Conservation (phyloP, 23 tunicate species). For the Styela plicata region DNA sequence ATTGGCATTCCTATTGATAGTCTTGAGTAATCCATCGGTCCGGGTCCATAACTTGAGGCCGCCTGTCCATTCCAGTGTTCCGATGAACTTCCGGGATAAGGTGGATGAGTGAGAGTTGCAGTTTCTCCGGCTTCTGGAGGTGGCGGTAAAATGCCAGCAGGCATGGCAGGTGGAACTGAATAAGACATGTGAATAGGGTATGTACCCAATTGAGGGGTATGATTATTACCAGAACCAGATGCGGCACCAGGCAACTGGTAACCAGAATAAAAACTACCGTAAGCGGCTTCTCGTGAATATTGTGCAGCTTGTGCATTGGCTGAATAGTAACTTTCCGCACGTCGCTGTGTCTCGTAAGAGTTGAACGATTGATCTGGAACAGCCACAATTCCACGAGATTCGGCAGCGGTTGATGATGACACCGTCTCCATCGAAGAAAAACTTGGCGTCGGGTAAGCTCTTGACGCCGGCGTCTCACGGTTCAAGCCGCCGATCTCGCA, state of each 20-base stretch:
- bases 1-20: constrained; percentile 8
- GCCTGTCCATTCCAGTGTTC: constrained; percentile 22
- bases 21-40: constrained; percentile 19
- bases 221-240: neutral
- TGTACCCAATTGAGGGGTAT: neutral
- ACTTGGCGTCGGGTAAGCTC: constrained; percentile 3
- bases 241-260: neutral
- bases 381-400: neutral
- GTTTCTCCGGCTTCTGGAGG: constrained; percentile 5
- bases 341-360: constrained; percentile 1
- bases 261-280: constrained; percentile 1
- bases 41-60: constrained; percentile 1
- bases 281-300: neutral
- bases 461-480: neutral
- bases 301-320: neutral
- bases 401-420: neutral
- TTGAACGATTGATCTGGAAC: neutral
- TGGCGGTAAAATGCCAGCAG: constrained; percentile 3
- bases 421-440: constrained; percentile 24
- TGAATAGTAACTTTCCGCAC: neutral
- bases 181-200: neutral
- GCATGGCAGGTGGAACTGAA: neutral
- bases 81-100: constrained; percentile 15
- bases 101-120: neutral
- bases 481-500: constrained; percentile 4